These are phyloP conservation scores for Melolontha melolontha DNA, from an alignment of 2,888 invertebrate species.

Conservation along the genomic window DNA sequence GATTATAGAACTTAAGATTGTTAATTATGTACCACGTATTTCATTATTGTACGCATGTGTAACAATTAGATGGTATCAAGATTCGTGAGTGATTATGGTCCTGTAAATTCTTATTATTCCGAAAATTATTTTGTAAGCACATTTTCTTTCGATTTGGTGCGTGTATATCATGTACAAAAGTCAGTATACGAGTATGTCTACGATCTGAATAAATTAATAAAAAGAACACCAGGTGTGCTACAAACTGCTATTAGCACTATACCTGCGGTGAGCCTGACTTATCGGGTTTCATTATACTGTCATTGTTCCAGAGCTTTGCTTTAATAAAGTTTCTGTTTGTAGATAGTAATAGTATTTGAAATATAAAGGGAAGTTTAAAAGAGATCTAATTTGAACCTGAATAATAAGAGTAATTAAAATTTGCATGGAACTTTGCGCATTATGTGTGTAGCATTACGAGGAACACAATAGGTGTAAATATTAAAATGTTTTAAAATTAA, in stretches of 20 bases:
- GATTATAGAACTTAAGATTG: conserved; percentile 11
- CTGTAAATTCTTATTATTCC: conserved; percentile 15
- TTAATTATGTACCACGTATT: conserved; percentile 13
- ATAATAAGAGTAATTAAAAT: too few species aligned
- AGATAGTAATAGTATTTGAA: not conserved
- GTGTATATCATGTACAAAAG: conserved; percentile 2
- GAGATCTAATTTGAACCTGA: too few species aligned
- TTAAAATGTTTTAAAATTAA: too few species aligned
- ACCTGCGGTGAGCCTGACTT: conserved; percentile 26
- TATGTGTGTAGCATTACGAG: too few species aligned
- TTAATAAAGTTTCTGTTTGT: conserved; percentile 7
- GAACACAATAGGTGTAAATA: too few species aligned
- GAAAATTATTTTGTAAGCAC: conserved; percentile 7
- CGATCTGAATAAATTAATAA: conserved; percentile 12
- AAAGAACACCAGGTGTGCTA: conserved; percentile 16
- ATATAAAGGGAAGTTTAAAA: not conserved
- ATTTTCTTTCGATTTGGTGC: conserved; percentile 7
- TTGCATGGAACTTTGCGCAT: too few species aligned
- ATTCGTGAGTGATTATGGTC: not conserved
- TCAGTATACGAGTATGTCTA: not conserved
- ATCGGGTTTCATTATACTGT: conserved; percentile 24
- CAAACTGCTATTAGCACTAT: conserved; percentile 21
- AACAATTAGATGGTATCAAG: conserved; percentile 5
- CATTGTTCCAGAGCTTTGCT: conserved; percentile 10
- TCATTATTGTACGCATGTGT: conserved; percentile 6